Conservation (phyloP, 2,797 vertebrate genomes). For the Acestrorhynchus altus region DNA sequence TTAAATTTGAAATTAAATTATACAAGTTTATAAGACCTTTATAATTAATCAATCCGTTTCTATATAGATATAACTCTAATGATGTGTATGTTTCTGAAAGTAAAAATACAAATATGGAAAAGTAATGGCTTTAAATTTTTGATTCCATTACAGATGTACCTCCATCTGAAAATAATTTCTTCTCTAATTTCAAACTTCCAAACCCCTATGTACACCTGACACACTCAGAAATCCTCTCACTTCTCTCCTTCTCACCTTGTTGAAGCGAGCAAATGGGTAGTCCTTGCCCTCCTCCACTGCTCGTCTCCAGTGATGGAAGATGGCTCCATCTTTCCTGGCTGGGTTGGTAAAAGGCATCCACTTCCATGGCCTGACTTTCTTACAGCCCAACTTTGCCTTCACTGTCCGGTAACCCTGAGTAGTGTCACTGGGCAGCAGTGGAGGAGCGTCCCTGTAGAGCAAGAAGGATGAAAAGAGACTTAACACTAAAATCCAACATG, state of each 20-base stretch:
- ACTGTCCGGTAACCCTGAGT: constrained; percentile 98
- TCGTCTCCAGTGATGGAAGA: constrained; percentile 98
- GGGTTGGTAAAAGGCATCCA: constrained; percentile 99
- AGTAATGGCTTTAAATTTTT: no score
- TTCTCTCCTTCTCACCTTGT: constrained; percentile 82
- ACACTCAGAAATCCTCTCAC: background rate
- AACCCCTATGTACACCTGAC: background rate
- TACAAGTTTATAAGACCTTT: no score
- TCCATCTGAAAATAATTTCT: no score
- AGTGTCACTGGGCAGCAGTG: constrained; percentile 94
- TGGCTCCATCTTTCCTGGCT: constrained; percentile 94
- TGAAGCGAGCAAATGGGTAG: constrained; percentile 97
- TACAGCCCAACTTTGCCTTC: constrained; percentile 97
- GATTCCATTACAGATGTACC: no score
- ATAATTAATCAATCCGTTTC: no score
- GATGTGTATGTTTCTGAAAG: no score
- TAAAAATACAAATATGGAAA: no score
- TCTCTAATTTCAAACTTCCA: no score
- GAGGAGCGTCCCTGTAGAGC: constrained; percentile 89
- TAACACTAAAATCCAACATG: no score
- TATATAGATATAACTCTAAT: no score
- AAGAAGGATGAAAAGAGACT: background rate
- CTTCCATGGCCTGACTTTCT: constrained; percentile 98
- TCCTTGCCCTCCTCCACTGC: constrained; percentile 97
- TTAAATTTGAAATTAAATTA: no score